Evolutionary conservation across 2,888 invertebrate genomes (phyloP), one percentile per base, ranked within the genome.

Genomic region (Ectemnius lituratus): DNA sequence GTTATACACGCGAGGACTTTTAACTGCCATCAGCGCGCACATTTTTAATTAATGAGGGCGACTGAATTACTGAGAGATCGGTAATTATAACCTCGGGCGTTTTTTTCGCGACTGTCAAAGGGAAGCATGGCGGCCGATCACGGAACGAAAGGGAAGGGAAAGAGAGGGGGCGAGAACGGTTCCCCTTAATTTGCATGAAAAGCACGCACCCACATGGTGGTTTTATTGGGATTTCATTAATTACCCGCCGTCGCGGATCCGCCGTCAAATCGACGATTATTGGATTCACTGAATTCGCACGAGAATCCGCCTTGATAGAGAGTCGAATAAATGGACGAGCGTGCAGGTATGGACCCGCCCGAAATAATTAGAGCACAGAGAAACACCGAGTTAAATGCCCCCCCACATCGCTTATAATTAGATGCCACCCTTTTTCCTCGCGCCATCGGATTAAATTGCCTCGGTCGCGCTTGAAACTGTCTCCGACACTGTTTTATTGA

Each of bases 181-280:
- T 37, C 11, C 37, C 37, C 37, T 37, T 46, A 20, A 62, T 62
- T 62, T 62, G 16, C 18, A 46, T 45, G 46, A 46, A 62, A 62
- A 62, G 16, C 52, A 6, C 52, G 5, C 20, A 14, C 18, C 13
- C 16, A 14, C 16, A 14, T 27, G 16, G 16, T 14, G 61, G 20
- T 62, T 62, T 62, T 46, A 46, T 18, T 18, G 61, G 16, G 61
- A 45, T 46, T 62, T 46, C 61, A 45, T 49, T 62, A 62, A 62
- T 62, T 52, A 52, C 52, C 52, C 52, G 37, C 52, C 52, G 52
- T 49, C 37, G 46, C 49, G 47, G 62, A 62, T 52, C 37, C 62
- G 16, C 45, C 46, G 61, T 62, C 62, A 52, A 62, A 62, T 62
- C 62, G 52, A 49, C 27, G 62, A 52, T 62, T 62, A 62, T 62